Evolutionary conservation across 2,888 invertebrate genomes (phyloP).

Genomic region (Acleris cristana): DNA sequence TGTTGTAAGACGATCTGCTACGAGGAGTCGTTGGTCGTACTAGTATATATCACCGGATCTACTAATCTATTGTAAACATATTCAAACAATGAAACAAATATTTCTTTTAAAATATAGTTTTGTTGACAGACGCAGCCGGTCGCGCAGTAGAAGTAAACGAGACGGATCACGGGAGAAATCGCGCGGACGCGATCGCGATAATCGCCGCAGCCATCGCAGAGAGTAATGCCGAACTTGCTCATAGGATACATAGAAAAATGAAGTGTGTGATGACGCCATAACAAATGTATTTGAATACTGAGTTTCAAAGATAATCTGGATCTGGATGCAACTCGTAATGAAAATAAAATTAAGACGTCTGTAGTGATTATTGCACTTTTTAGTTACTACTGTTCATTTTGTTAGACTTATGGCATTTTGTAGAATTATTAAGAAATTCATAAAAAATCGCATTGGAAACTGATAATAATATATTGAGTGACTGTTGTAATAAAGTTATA

Average conservation of each 20-base stretch:
- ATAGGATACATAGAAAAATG: background rate
- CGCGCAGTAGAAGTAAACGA: slow-evolving; percentile 65
- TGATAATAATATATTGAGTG: slow-evolving; percentile 10
- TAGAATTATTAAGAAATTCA: too few relatives aligned
- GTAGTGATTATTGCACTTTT: slow-evolving; percentile 21
- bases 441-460: slow-evolving; percentile 20
- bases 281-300: background rate
- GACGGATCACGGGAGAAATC: slow-evolving; percentile 58
- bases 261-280: background rate
- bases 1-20: too few relatives aligned
- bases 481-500: slow-evolving; percentile 1
- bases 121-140: slow-evolving; percentile 55
- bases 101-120: background rate
- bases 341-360: slow-evolving; percentile 3
- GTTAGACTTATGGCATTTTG: too few relatives aligned
- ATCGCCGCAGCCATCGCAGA: slow-evolving; percentile 69
- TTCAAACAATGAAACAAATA: background rate
- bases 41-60: too few relatives aligned
- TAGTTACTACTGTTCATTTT: background rate
- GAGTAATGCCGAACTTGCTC: slow-evolving; percentile 54
- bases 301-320: slow-evolving; percentile 1
- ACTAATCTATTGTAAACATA: too few relatives aligned
- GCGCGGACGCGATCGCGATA: slow-evolving; percentile 42
- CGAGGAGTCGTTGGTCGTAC: too few relatives aligned
- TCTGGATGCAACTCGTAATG: background rate